Percentiles rank a stretch among this genome's conserved stretches.
Evolutionary conservation across 2,888 invertebrate species (phyloP).

Genomic region (Galeopsomyia nigrocyanea): DNA sequence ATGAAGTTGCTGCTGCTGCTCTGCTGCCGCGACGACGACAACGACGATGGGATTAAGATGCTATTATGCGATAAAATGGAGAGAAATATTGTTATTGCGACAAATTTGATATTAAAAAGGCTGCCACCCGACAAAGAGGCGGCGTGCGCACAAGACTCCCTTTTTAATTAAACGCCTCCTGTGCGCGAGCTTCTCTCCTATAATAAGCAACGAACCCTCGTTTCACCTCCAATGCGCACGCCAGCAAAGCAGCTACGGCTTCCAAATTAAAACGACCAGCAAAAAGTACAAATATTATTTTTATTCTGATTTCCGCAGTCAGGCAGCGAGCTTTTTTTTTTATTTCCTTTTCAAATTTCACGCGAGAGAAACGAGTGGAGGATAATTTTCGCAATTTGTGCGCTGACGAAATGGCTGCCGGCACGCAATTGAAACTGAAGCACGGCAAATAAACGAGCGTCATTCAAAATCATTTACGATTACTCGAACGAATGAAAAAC

Average conservation of each 20-base stretch:
- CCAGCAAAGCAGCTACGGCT: not conserved
- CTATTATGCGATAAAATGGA: conserved; percentile 40
- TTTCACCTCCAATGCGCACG: conserved; percentile 32
- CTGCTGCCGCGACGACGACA: not conserved
- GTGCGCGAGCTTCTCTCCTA: no score
- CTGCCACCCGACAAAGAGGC: not conserved
- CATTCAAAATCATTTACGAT: no score
- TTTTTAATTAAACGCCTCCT: conserved; percentile 39
- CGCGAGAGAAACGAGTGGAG: no score
- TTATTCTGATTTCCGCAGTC: not conserved
- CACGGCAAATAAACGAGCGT: no score
- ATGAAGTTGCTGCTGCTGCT: conserved; percentile 30
- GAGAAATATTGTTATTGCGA: conserved; percentile 19
- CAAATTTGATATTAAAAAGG: conserved; percentile 42
- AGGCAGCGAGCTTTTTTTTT: not conserved
- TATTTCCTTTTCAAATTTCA: no score
- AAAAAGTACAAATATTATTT: not conserved
- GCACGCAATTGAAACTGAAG: no score
- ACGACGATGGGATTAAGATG: conserved; percentile 27
- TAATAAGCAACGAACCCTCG: not conserved
- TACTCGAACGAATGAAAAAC: no score
- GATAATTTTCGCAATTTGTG: no score
- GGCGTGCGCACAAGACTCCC: conserved; percentile 3
- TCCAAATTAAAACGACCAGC: conserved; percentile 9
- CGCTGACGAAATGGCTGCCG: no score